A percentile compares a stretch with the other conserved stretches of the same genome.
Evolutionary conservation across 2,888 invertebrate species (phyloP).

Genomic region (Trimorus sp.): DNA sequence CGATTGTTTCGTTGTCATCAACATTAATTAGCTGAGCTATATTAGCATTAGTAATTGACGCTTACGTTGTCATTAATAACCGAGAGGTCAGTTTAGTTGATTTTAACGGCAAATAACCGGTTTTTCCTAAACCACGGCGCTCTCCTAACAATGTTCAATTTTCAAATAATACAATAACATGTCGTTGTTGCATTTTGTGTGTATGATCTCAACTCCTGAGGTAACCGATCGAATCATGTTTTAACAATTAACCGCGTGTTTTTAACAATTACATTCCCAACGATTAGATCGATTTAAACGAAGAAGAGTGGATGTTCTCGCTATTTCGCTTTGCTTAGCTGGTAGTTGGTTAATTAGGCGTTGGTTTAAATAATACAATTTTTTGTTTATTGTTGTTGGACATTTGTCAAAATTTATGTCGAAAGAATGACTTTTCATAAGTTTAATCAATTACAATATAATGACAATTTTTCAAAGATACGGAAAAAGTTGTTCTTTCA

Average conservation of each 20-base stretch:
- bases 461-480: not conserved
- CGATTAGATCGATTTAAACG: conserved; percentile 66
- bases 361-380: conserved; percentile 50
- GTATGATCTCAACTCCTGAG: conserved; percentile 82
- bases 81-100: conserved; percentile 10
- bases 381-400: conserved; percentile 24
- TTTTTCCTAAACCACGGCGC: conserved; percentile 35
- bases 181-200: conserved; percentile 72
- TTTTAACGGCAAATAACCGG: conserved; percentile 16
- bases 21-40: conserved; percentile 71
- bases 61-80: conserved; percentile 50
- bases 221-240: conserved; percentile 75
- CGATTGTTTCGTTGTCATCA: conserved; percentile 55
- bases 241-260: conserved; percentile 72
- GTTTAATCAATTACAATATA: too few species aligned
- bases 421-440: conserved; percentile 13
- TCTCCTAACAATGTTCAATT: conserved; percentile 59
- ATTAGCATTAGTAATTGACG: conserved; percentile 64
- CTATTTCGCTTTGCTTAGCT: conserved; percentile 70
- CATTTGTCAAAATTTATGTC: conserved; percentile 14
- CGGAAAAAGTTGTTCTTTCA: conserved; percentile 38
- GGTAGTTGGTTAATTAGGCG: conserved; percentile 63
- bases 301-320: conserved; percentile 72
- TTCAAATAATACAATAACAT: conserved; percentile 67
- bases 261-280: conserved; percentile 63